phyloP scores from a whole-genome alignment of 2,113 vertebrate genomes.

The Seriola dumerili region DNA sequence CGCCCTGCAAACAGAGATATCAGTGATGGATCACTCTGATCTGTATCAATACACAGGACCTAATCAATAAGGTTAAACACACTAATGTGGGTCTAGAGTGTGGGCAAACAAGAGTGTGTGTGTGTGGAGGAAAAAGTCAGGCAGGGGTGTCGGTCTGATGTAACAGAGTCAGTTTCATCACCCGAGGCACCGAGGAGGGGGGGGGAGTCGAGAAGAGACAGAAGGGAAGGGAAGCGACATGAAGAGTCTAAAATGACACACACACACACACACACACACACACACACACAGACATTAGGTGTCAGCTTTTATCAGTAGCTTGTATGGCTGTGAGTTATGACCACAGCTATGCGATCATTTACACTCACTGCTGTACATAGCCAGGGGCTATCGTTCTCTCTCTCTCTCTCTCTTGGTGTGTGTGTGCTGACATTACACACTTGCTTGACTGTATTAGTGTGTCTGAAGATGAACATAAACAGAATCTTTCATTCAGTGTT shows the following conservation, averaged over 20 bases:
- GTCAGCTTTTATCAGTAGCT: conserved; percentile 70
- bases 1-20: conserved; percentile 62
- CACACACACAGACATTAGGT: conserved; percentile 48
- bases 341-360: conserved; percentile 75
- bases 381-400: conserved; percentile 48
- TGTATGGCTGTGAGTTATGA: conserved; percentile 73
- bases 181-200: conserved; percentile 66
- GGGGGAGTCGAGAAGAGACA: conserved; percentile 46
- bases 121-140: conserved; percentile 24
- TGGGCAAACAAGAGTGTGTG: conserved; percentile 61
- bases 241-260: conserved; percentile 67
- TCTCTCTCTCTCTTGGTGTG: conserved; percentile 21
- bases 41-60: conserved; percentile 57
- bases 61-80: conserved; percentile 76
- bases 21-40: conserved; percentile 71
- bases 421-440: not conserved
- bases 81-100: conserved; percentile 65
- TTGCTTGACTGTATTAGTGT: not conserved
- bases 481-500: not conserved
- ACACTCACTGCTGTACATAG: conserved; percentile 59
- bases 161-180: conserved; percentile 82
- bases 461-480: not conserved
- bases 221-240: conserved; percentile 61
- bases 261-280: conserved; percentile 46
- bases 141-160: conserved; percentile 47